Percentiles rank a stretch among this genome's conserved stretches.
These are phyloP conservation scores for Zhengitettix transpicula DNA, from an alignment of 2,888 invertebrate species.

Conservation along the genomic window DNA sequence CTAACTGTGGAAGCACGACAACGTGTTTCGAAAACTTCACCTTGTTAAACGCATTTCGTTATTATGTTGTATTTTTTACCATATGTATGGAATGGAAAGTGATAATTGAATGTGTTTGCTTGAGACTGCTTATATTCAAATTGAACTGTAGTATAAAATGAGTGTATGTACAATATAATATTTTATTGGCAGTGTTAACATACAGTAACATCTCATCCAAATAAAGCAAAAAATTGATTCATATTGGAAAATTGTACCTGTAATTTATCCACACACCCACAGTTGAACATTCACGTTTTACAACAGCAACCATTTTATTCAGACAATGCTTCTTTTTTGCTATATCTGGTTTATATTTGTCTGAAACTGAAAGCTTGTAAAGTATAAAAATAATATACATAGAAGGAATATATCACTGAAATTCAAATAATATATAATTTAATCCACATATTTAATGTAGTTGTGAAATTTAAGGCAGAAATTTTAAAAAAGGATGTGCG, in stretches of 20 bases:
- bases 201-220: neutral
- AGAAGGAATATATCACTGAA: too few species aligned
- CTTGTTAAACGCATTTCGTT: neutral
- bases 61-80: neutral
- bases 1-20: too few species aligned
- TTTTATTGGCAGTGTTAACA: neutral
- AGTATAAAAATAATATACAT: too few species aligned
- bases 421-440: too few species aligned
- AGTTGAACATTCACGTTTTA: too few species aligned
- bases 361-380: too few species aligned
- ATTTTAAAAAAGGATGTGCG: too few species aligned
- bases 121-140: neutral
- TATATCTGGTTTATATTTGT: too few species aligned
- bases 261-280: neutral
- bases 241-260: neutral
- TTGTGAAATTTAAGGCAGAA: too few species aligned
- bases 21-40: neutral
- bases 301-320: too few species aligned
- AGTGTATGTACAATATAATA: neutral
- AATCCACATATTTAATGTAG: too few species aligned
- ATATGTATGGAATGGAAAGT: neutral
- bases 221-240: neutral
- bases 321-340: too few species aligned
- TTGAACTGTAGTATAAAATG: neutral
- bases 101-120: neutral